These are phyloP conservation scores for Andrena fulva DNA, from an alignment of 2,888 invertebrate genomes.

Conservation along the genomic window DNA sequence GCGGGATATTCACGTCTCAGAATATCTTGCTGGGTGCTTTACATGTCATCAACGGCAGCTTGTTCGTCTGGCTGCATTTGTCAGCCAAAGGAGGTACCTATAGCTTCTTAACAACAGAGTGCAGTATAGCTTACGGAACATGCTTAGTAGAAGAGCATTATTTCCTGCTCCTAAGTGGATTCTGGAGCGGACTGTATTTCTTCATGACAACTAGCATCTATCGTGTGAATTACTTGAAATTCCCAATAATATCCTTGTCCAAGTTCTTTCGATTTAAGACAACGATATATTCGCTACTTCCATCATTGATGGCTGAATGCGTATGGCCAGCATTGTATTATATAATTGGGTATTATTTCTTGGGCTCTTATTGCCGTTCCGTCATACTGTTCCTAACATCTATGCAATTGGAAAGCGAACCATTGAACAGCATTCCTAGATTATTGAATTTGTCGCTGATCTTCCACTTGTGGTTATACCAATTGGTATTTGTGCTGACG, in stretches of 20 bases:
- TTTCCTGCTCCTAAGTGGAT: constrained; percentile 89
- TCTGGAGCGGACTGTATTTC: constrained; percentile 89
- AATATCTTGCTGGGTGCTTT: constrained; percentile 86
- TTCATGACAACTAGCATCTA: constrained; percentile 87
- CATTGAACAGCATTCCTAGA: constrained; percentile 85
- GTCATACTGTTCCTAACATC: constrained; percentile 86
- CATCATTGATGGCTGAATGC: constrained; percentile 87
- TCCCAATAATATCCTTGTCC: constrained; percentile 90
- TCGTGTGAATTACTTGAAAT: constrained; percentile 87
- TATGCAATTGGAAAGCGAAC: constrained; percentile 86
- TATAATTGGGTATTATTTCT: constrained; percentile 87
- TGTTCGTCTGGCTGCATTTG: constrained; percentile 90
- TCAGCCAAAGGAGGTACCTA: constrained; percentile 88
- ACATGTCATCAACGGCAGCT: constrained; percentile 88
- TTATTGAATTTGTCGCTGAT: constrained; percentile 86
- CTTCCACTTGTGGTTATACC: constrained; percentile 89
- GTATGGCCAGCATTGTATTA: constrained; percentile 88
- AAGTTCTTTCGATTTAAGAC: constrained; percentile 89
- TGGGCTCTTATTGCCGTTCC: constrained; percentile 87
- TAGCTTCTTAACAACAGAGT: constrained; percentile 85
- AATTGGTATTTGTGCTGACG: constrained; percentile 89
- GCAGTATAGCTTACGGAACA: constrained; percentile 85
- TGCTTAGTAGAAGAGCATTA: constrained; percentile 89
- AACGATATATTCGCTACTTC: constrained; percentile 86
- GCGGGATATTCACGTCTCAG: constrained; percentile 88